These are phyloP conservation scores for Torymus auratus DNA, from an alignment of 2,888 invertebrate genomes.

Conservation along the genomic window DNA sequence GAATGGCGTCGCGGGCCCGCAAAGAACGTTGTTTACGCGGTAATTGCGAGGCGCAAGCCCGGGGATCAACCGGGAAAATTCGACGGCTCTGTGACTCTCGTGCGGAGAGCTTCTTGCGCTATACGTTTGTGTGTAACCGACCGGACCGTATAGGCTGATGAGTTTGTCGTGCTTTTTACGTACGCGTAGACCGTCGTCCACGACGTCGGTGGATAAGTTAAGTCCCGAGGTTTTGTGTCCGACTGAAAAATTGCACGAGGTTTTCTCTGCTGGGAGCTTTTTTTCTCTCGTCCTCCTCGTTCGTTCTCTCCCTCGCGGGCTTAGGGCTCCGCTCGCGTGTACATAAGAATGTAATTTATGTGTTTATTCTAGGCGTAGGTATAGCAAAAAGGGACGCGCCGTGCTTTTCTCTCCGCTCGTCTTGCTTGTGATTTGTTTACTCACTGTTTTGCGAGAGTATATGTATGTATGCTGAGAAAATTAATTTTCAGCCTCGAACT, in stretches of 20 bases:
- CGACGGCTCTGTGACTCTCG: background rate
- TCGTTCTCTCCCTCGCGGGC: background rate
- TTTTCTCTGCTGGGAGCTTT: background rate
- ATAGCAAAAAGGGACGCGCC: conserved; percentile 21
- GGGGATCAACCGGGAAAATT: conserved; percentile 36
- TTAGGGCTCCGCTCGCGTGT: conserved; percentile 18
- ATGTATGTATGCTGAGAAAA: conserved; percentile 1
- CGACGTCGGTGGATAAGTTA: background rate
- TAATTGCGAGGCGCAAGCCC: conserved; percentile 26
- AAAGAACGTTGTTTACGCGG: conserved; percentile 53
- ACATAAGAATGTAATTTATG: conserved; percentile 49
- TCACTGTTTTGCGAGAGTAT: conserved; percentile 8
- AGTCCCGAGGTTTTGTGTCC: conserved; percentile 10
- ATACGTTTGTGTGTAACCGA: too few species aligned
- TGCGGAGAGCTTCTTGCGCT: too few species aligned
- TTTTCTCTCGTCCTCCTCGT: background rate
- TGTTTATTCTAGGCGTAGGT: conserved; percentile 47
- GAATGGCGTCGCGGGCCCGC: conserved; percentile 1
- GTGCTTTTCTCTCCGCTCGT: conserved; percentile 25
- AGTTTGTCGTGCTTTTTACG: conserved; percentile 37
- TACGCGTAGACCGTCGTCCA: too few species aligned
- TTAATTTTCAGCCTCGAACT: conserved; percentile 16
- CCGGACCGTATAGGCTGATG: background rate
- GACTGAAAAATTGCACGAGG: conserved; percentile 16
- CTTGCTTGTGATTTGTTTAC: conserved; percentile 51